Conservation (phyloP, 2,113 vertebrate genomes). For the Symphodus melops region DNA sequence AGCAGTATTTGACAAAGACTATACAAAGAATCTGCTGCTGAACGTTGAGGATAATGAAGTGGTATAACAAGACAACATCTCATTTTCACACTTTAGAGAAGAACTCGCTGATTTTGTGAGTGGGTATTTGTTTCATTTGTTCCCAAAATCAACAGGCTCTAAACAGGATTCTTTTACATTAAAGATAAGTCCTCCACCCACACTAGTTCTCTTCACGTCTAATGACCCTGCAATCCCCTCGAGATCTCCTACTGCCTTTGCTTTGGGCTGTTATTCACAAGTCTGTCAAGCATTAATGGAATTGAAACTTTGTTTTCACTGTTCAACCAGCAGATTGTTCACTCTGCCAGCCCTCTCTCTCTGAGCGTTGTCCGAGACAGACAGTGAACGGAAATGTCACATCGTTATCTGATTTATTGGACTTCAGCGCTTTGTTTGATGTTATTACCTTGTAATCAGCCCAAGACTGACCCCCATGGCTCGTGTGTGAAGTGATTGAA, state of each 20-base stretch:
- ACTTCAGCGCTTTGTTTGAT: background rate
- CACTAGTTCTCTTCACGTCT: background rate
- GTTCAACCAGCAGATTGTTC: constrained; percentile 34
- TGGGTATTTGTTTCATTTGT: too few relatives aligned
- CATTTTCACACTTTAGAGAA: too few relatives aligned
- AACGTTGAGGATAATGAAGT: too few relatives aligned
- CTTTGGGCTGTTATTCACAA: background rate
- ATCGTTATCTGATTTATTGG: background rate
- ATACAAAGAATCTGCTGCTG: too few relatives aligned
- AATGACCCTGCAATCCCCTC: constrained; percentile 10
- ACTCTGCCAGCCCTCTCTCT: constrained; percentile 19
- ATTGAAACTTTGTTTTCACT: constrained; percentile 39
- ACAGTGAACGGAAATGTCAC: background rate
- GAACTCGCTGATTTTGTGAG: too few relatives aligned
- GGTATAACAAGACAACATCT: too few relatives aligned
- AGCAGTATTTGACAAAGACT: too few relatives aligned
- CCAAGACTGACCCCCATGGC: background rate
- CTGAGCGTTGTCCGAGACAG: background rate
- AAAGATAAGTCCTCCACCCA: background rate
- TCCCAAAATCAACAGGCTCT: too few relatives aligned
- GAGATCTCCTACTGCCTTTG: constrained; percentile 17
- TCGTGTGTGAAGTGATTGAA: constrained; percentile 47
- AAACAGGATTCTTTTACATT: background rate
- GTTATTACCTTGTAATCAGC: constrained; percentile 4
- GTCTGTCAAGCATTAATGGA: constrained; percentile 32